Conservation (phyloP, 2,113 vertebrate genomes). For the Xenotilapia longispinis region DNA sequence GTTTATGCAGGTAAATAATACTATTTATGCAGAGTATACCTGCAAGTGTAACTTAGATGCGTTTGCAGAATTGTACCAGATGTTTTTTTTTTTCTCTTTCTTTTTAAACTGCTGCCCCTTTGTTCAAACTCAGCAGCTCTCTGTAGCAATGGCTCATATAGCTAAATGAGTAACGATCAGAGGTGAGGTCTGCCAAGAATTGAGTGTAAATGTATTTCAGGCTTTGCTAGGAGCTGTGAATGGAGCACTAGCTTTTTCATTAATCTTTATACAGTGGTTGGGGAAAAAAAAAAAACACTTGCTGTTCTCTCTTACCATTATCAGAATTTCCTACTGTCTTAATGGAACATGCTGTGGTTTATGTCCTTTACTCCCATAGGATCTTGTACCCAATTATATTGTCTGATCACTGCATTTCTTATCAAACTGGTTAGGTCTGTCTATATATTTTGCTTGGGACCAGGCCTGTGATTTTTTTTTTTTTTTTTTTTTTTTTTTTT, state of each 20-base stretch:
- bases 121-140: constrained; percentile 34
- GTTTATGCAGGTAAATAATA: constrained; percentile 88
- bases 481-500: too few relatives aligned
- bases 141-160: constrained; percentile 28
- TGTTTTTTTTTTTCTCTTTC: background rate
- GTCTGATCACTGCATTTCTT: background rate
- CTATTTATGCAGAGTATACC: background rate
- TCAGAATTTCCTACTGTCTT: background rate
- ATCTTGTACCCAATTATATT: background rate
- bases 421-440: background rate
- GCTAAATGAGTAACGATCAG: constrained; percentile 33
- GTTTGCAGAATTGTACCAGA: background rate
- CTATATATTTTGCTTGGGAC: background rate
- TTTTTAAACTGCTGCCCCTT: background rate
- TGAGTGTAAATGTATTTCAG: background rate
- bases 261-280: constrained; percentile 6
- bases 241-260: constrained; percentile 26
- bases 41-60: background rate
- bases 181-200: constrained; percentile 22
- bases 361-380: background rate
- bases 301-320: background rate
- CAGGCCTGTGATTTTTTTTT: background rate
- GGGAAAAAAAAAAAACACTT: background rate
- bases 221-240: constrained; percentile 17
- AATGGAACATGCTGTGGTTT: constrained; percentile 21